A percentile compares a stretch with the other conserved stretches of the same genome.
These are phyloP conservation scores for Phataginus tricuspis DNA, from an alignment of 2,797 vertebrate genomes.

Conservation along the genomic window DNA sequence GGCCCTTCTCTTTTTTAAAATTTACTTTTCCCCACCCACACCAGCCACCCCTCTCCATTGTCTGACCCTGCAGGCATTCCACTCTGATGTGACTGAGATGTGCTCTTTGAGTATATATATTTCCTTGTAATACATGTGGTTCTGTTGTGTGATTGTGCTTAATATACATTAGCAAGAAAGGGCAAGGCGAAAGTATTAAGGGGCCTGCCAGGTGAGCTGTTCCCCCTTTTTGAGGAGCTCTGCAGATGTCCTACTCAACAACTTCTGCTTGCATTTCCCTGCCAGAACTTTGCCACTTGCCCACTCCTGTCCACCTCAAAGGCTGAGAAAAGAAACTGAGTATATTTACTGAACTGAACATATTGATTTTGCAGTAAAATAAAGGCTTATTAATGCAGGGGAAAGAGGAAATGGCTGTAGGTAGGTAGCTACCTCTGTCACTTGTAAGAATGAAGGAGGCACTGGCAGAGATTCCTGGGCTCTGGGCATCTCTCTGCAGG, in stretches of 20 bases:
- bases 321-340: neutral
- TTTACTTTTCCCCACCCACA: neutral
- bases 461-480: neutral
- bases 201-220: neutral
- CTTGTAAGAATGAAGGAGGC: neutral
- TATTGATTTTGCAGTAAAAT: neutral
- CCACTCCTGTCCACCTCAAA: neutral
- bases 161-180: neutral
- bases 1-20: neutral
- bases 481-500: neutral
- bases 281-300: neutral
- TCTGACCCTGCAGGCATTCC: neutral
- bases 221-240: neutral
- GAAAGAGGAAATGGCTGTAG: neutral
- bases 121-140: neutral
- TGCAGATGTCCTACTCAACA: neutral
- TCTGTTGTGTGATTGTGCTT: neutral
- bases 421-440: neutral
- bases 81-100: neutral
- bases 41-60: neutral
- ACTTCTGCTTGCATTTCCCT: neutral
- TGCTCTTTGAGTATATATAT: neutral
- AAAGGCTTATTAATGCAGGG: neutral
- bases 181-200: neutral
- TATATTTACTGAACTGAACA: neutral